Percentiles rank a stretch among this genome's conserved stretches.
phyloP scores from a whole-genome alignment of 2,888 invertebrate species.

The Hoplodrina ambigua region DNA sequence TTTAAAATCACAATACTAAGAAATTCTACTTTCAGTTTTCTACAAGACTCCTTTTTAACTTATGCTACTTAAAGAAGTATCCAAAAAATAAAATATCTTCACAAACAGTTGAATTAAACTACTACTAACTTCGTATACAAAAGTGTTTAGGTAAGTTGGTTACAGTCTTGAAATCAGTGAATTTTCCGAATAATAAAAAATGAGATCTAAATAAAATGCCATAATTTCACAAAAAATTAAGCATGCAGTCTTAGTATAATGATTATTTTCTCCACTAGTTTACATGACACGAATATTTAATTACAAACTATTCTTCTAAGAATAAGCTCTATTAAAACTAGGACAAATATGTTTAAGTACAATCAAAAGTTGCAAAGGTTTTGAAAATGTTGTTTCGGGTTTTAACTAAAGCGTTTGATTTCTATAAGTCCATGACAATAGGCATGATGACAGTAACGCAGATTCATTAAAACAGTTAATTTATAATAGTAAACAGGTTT shows the following conservation, averaged over 20 bases:
- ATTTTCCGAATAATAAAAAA: constrained; percentile 41
- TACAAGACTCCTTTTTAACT: background rate
- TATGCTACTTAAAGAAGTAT: background rate
- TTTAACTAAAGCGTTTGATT: constrained; percentile 5
- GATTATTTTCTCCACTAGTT: constrained; percentile 35
- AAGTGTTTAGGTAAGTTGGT: constrained; percentile 35
- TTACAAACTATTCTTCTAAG: constrained; percentile 24
- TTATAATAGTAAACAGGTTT: no score
- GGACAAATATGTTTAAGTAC: background rate
- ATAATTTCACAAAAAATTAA: constrained; percentile 61
- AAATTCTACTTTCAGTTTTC: constrained; percentile 16
- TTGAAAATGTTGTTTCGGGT: background rate
- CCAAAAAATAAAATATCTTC: constrained; percentile 1
- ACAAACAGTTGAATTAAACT: constrained; percentile 14
- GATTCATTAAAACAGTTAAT: no score
- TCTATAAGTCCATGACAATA: background rate
- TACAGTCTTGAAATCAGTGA: constrained; percentile 53
- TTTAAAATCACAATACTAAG: background rate
- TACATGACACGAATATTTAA: constrained; percentile 13
- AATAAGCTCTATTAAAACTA: constrained; percentile 12
- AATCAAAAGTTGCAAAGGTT: background rate
- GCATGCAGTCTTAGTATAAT: constrained; percentile 50
- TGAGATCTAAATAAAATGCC: constrained; percentile 65
- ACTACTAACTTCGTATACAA: constrained; percentile 65
- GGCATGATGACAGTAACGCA: no score